Percentiles rank a stretch among this genome's conserved stretches.
phyloP scores from a whole-genome alignment of 37 sponge, comb jelly and placozoan genomes.

The Agelas oroides region DNA sequence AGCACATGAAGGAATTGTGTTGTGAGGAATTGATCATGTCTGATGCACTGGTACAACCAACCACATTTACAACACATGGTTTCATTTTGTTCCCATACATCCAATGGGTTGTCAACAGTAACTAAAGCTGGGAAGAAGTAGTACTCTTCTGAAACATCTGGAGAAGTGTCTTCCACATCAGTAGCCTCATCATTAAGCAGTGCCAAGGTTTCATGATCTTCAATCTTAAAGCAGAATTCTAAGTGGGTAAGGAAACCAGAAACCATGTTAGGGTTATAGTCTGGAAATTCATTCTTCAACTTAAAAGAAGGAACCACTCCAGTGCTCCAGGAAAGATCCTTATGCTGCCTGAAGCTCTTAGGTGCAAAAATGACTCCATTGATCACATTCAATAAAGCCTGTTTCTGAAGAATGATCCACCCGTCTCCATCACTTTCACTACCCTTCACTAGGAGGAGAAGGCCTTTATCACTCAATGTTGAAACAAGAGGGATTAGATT shows the following conservation, averaged over 20 bases:
- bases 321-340: neutral
- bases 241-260: neutral
- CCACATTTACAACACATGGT: neutral
- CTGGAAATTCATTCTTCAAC: conserved; percentile 12
- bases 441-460: neutral
- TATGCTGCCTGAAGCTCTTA: neutral
- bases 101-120: neutral
- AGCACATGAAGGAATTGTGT: conserved; percentile 34
- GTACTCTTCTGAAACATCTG: conserved; percentile 3
- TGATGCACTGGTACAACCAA: neutral
- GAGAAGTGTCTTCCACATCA: neutral
- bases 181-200: neutral
- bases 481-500: neutral
- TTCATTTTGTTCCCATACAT: neutral
- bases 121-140: conserved; percentile 44
- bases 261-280: conserved; percentile 13
- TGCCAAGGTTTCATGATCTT: neutral
- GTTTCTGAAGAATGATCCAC: conserved; percentile 17
- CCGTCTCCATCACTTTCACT: neutral
- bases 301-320: conserved; percentile 20
- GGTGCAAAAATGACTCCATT: conserved; percentile 45
- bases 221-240: conserved; percentile 28
- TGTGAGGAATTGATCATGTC: conserved; percentile 5
- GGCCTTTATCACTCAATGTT: conserved; percentile 15
- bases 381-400: conserved; percentile 7